Evolutionary conservation across 2,797 vertebrate genomes (phyloP).

Genomic region (Meriones psammophilus): DNA sequence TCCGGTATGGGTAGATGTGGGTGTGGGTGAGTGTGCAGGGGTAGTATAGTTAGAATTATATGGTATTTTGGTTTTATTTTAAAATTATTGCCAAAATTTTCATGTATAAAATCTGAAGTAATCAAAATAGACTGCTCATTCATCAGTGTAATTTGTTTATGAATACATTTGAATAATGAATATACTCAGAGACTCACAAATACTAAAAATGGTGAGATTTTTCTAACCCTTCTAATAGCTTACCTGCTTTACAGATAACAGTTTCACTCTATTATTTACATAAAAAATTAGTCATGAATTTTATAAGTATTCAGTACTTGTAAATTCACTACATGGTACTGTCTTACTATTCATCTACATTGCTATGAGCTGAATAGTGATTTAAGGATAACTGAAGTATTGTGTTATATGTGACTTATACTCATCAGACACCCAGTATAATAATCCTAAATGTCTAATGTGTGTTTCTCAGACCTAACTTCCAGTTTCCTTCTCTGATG

Average conservation of each 20-base stretch:
- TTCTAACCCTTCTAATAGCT: not conserved
- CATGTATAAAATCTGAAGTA: not conserved
- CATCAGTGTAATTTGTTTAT: conserved; percentile 51
- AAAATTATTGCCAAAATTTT: conserved; percentile 27
- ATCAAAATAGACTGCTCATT: not conserved
- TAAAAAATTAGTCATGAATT: not conserved
- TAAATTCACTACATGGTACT: not conserved
- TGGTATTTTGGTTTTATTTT: conserved; percentile 50
- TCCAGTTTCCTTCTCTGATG: not conserved
- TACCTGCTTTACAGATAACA: not conserved
- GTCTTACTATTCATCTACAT: conserved; percentile 4
- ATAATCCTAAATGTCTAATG: not conserved
- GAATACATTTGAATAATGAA: not conserved
- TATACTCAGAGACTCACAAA: conserved; percentile 21
- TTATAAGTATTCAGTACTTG: conserved; percentile 14
- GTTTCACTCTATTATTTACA: not conserved
- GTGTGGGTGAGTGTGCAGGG: not conserved
- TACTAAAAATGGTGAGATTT: not conserved
- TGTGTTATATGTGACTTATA: not conserved
- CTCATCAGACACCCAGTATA: not conserved
- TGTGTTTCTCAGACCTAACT: not conserved
- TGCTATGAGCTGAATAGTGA: not conserved
- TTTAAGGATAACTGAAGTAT: conserved; percentile 12
- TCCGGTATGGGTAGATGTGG: conserved; percentile 90
- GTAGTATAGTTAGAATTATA: not conserved